phyloP scores from a whole-genome alignment of 2,888 invertebrate species.

The Spodoptera littoralis region DNA sequence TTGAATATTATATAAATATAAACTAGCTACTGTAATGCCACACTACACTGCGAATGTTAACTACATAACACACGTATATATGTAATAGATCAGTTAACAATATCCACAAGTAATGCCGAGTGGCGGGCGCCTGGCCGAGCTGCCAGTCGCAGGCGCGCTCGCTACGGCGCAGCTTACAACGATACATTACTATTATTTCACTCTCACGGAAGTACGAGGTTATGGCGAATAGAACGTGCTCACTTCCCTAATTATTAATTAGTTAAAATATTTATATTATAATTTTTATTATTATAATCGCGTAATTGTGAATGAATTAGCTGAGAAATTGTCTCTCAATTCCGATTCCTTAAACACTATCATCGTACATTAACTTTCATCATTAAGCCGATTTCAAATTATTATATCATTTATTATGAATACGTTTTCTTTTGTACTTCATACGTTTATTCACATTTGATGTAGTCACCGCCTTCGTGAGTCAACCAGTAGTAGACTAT shows the following conservation, averaged over 20 bases:
- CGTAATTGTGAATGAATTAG: constrained; percentile 58
- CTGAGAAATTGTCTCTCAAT: constrained; percentile 74
- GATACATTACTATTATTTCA: constrained; percentile 60
- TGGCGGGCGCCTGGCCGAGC: neutral
- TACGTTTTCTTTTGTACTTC: constrained; percentile 83
- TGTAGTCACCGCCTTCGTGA: constrained; percentile 67
- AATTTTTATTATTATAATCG: constrained; percentile 46
- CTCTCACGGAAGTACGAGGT: constrained; percentile 70
- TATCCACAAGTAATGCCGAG: constrained; percentile 68
- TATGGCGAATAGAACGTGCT: constrained; percentile 66
- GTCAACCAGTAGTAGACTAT: constrained; percentile 34
- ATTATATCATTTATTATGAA: constrained; percentile 74
- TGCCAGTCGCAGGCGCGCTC: constrained; percentile 23
- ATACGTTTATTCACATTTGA: constrained; percentile 66
- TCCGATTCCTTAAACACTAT: constrained; percentile 81
- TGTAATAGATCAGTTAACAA: constrained; percentile 75
- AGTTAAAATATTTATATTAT: constrained; percentile 52
- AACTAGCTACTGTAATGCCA: constrained; percentile 80
- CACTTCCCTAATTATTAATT: constrained; percentile 58
- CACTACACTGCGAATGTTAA: constrained; percentile 79
- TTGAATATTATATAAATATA: constrained; percentile 78
- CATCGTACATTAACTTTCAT: constrained; percentile 68
- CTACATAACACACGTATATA: constrained; percentile 83
- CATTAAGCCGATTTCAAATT: constrained; percentile 82
- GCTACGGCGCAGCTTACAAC: constrained; percentile 69